Base-by-base conservation (phyloP, 2,888 invertebrate species). In the Pammene fasciana region DNA sequence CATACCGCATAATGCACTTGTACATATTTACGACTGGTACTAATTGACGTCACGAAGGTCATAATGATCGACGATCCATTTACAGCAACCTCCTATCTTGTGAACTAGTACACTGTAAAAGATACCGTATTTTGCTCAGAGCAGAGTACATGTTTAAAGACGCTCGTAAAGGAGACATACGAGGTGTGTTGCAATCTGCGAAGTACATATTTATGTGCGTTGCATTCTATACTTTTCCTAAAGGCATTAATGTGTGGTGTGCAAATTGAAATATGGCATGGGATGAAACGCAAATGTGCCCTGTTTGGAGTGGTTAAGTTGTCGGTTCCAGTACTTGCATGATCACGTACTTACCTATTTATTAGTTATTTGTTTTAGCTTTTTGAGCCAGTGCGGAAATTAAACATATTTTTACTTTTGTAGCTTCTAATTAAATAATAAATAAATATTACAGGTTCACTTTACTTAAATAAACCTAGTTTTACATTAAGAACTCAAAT, bases 161-260 rank as follows among this genome's bases (percentile, higher is more conserved):
- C 6, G 4, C 34, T 6, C 16, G 13, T n/a, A 59, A 50, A 7
- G n/a, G 9, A 38, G 38, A 62, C 18, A n/a, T 62, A 38, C 16
- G 50, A 50, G 36, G 13, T 72, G 74, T 84, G 82, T 85, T 83
- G 78, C 75, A 78, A 78, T 79, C 75, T 74, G 75, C 78, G 78
- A 76, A 70, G 72, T 86, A n/a, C n/a, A n/a, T n/a, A 83, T 88
- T 88, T 87, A 88, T 78, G 84, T 79, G 72, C 70, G 77, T 67
- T 82, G 83, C 82, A 84, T 86, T 80, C 82, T 79, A 86, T 88
- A 89, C 87, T 89, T 89, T 88, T 88, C 83, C 79, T 81, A 75
- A 83, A 83, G 83, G 82, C 83, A 85, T 84, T 86, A 86, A 86
- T 85, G 85, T 79, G 80, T 85, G 85, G 86, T 85, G 85, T 81